Conservation (phyloP, 1,140 invertebrate species). For the Drosophila orosa region DNA sequence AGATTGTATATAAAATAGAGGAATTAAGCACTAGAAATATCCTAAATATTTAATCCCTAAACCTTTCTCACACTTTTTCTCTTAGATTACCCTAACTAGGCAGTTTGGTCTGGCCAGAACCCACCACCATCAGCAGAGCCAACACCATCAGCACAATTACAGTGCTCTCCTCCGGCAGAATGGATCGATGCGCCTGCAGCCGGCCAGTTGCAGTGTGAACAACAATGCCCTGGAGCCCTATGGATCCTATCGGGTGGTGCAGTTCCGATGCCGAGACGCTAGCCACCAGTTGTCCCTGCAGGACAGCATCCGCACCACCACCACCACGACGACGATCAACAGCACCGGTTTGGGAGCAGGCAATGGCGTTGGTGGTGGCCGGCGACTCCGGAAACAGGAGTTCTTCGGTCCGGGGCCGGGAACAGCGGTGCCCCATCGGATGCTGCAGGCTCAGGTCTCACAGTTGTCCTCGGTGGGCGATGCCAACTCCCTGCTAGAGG, state of each 20-base stretch:
- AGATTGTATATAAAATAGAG: not conserved
- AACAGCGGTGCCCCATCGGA: conserved; percentile 52
- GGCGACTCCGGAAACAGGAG: conserved; percentile 57
- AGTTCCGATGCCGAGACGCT: conserved; percentile 73
- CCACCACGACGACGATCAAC: conserved; percentile 70
- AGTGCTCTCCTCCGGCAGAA: conserved; percentile 69
- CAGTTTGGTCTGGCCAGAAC: conserved; percentile 65
- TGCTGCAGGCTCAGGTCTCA: conserved; percentile 65
- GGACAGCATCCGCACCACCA: conserved; percentile 74
- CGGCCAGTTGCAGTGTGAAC: conserved; percentile 68
- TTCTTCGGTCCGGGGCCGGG: conserved; percentile 40
- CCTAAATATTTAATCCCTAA: not conserved
- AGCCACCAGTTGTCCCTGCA: conserved; percentile 70
- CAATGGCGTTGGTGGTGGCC: conserved; percentile 3
- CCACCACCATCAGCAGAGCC: conserved; percentile 63
- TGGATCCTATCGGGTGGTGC: conserved; percentile 75
- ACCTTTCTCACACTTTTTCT: not conserved
- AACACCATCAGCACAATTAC: conserved; percentile 73
- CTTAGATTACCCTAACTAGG: conserved; percentile 66
- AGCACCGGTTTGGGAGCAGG: conserved; percentile 48
- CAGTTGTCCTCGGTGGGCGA: conserved; percentile 59
- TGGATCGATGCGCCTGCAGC: conserved; percentile 69
- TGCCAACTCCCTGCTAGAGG: conserved; percentile 58
- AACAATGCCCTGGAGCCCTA: conserved; percentile 79
- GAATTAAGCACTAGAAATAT: not conserved